phyloP scores from a whole-genome alignment of 2,888 invertebrate genomes.

The Acronicta alni region DNA sequence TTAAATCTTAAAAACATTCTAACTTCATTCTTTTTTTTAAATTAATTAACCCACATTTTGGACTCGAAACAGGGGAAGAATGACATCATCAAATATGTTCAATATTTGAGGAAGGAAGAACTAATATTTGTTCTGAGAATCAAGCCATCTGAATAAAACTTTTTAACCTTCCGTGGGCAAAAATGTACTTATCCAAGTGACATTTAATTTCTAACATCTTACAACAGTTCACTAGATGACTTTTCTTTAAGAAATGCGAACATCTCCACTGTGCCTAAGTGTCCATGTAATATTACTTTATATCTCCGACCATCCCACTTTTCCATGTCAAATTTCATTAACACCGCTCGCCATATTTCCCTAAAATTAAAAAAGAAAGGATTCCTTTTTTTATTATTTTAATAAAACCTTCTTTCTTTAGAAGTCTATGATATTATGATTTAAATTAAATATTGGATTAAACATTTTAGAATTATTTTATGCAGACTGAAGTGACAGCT shows the following conservation, averaged over 20 bases:
- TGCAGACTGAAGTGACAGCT: too few species aligned
- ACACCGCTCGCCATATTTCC: constrained; percentile 44
- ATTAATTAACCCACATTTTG: too few species aligned
- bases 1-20: too few species aligned
- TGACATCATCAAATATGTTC: too few species aligned
- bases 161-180: background rate
- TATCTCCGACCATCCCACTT: constrained; percentile 48
- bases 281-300: constrained; percentile 71
- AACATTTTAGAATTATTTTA: too few species aligned
- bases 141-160: too few species aligned
- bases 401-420: constrained; percentile 14
- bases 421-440: too few species aligned
- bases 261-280: constrained; percentile 72
- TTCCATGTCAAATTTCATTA: constrained; percentile 69
- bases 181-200: constrained; percentile 8
- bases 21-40: too few species aligned
- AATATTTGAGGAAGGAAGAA: too few species aligned
- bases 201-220: constrained; percentile 41
- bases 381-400: constrained; percentile 36
- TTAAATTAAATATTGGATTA: too few species aligned
- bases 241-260: constrained; percentile 65
- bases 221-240: constrained; percentile 54
- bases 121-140: too few species aligned
- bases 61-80: too few species aligned
- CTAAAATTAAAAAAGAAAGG: constrained; percentile 38